These are phyloP conservation scores for Ariopsis seemanni DNA, from an alignment of 2,113 vertebrate genomes.

Conservation along the genomic window DNA sequence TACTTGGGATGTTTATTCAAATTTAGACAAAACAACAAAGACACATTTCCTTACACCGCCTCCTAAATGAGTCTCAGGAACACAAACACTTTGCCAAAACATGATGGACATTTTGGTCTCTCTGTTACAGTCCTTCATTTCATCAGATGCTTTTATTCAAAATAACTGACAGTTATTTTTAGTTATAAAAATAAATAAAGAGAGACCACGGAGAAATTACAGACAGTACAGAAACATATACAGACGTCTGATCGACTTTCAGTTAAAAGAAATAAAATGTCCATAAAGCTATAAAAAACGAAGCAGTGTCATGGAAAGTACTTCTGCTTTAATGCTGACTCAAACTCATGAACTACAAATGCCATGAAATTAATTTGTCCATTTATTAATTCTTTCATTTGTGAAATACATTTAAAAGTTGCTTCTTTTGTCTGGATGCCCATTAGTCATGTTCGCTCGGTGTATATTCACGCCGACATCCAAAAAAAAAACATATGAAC, in stretches of 20 bases:
- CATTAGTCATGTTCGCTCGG: background rate
- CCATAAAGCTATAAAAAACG: background rate
- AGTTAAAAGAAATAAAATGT: background rate
- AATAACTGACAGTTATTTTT: background rate
- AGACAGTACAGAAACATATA: background rate
- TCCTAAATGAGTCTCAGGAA: background rate
- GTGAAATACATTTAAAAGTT: background rate
- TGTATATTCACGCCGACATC: background rate
- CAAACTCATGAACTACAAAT: background rate
- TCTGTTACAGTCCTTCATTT: background rate
- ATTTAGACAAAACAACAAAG: constrained; percentile 13
- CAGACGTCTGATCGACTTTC: background rate
- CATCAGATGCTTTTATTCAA: background rate
- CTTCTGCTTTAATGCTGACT: background rate
- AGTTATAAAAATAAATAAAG: background rate
- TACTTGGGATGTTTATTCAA: constrained; percentile 24
- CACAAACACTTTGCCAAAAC: background rate
- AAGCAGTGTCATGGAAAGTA: background rate
- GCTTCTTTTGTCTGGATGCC: background rate
- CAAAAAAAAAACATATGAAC: background rate
- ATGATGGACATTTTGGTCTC: background rate
- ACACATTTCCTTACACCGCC: background rate
- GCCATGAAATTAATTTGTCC: background rate
- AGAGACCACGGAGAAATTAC: background rate
- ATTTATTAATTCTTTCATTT: background rate